Conservation (phyloP, 2,113 vertebrate species). For the Xyrauchen texanus region DNA sequence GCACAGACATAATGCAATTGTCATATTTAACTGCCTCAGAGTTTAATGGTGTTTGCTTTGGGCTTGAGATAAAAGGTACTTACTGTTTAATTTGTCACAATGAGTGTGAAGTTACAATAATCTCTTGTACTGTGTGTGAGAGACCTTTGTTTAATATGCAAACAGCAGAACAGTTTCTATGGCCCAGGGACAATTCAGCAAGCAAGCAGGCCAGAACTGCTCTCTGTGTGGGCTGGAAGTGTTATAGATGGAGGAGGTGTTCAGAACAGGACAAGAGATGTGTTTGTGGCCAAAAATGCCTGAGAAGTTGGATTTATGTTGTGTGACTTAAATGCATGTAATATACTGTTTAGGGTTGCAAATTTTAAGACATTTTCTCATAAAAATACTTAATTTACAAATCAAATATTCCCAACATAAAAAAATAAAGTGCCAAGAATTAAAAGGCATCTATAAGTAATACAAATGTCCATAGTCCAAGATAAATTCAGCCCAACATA, state of each 20-base stretch:
- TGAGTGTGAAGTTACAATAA: background rate
- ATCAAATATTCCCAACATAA: too few relatives aligned
- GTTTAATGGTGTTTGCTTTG: conserved; percentile 1
- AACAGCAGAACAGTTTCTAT: background rate
- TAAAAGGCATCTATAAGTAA: too few relatives aligned
- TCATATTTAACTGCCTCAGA: conserved; percentile 19
- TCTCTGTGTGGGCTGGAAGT: conserved; percentile 20
- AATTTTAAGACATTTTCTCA: background rate
- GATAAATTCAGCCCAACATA: too few relatives aligned
- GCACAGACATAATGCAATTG: background rate
- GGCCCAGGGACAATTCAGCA: conserved; percentile 14
- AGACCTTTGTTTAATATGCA: conserved; percentile 22
- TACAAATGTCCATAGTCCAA: too few relatives aligned
- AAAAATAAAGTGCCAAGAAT: too few relatives aligned
- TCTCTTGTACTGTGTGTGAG: conserved; percentile 14
- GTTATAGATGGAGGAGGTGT: conserved; percentile 19
- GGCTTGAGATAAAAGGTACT: conserved; percentile 14
- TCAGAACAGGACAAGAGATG: background rate
- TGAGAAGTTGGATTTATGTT: background rate
- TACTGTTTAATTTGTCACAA: conserved; percentile 30
- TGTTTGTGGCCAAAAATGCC: background rate
- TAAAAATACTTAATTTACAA: too few relatives aligned
- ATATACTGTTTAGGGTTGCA: background rate
- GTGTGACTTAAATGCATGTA: background rate
- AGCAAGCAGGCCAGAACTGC: background rate